Percentiles rank a stretch among this genome's conserved stretches.
These are phyloP conservation scores for Gorsachius goisagi DNA, from an alignment of 2,113 vertebrate genomes.

Conservation along the genomic window DNA sequence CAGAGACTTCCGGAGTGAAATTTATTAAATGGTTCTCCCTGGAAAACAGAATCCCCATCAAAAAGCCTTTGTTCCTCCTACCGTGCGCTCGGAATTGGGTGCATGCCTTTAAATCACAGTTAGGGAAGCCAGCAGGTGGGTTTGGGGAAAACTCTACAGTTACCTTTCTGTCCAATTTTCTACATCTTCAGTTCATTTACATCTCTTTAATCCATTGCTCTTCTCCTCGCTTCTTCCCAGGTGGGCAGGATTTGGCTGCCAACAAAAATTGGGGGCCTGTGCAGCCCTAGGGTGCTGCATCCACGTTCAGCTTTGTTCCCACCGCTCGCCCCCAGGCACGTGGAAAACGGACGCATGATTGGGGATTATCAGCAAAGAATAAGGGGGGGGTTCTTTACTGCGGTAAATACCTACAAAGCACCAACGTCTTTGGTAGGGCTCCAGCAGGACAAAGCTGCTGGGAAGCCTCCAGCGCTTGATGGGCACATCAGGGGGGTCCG, in stretches of 20 bases:
- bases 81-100: neutral
- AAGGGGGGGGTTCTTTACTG: neutral
- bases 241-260: neutral
- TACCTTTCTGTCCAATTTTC: neutral
- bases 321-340: neutral
- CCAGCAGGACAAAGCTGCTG: neutral
- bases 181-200: neutral
- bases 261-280: accelerated
- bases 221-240: neutral
- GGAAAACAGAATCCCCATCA: slow-evolving; percentile 67
- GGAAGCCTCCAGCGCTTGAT: neutral
- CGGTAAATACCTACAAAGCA: accelerated
- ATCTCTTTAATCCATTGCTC: neutral
- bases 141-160: neutral
- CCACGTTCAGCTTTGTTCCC: neutral
- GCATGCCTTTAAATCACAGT: neutral
- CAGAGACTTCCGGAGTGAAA: slow-evolving; percentile 79
- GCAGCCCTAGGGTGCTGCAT: neutral
- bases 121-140: neutral
- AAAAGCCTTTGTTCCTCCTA: slow-evolving; percentile 4
- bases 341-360: neutral
- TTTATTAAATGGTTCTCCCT: slow-evolving; percentile 70
- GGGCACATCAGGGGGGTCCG: neutral
- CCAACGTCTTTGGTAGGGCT: neutral
- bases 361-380: neutral